A percentile compares a stretch with the other conserved stretches of the same genome.
phyloP scores from a whole-genome alignment of 2,888 invertebrate species.

The Scotopteryx bipunctaria region DNA sequence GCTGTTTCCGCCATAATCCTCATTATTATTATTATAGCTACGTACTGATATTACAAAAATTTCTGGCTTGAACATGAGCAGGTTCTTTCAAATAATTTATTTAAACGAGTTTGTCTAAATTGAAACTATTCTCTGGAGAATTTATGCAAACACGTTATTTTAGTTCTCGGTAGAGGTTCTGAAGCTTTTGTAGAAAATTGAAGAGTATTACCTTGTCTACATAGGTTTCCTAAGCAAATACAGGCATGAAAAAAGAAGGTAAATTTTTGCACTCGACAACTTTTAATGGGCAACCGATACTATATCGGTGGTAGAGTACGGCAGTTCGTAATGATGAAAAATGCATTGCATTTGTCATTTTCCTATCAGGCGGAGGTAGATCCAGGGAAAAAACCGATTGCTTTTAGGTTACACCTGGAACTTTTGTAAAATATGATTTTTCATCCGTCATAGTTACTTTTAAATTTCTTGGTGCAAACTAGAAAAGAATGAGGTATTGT shows the following conservation, averaged over 20 bases:
- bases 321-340: slow-evolving; percentile 4
- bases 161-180: neutral
- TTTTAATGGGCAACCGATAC: no score
- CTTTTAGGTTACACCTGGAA: no score
- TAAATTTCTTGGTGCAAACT: no score
- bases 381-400: neutral
- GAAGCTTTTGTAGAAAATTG: neutral
- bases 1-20: no score
- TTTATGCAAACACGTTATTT: slow-evolving; percentile 7
- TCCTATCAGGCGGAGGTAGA: neutral
- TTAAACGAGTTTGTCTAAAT: slow-evolving; percentile 21
- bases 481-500: no score
- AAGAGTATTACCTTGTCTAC: no score
- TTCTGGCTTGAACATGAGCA: slow-evolving; percentile 7
- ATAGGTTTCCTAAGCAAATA: neutral
- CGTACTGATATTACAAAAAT: neutral
- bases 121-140: slow-evolving; percentile 16
- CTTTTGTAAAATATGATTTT: no score
- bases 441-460: neutral
- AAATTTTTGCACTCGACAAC: no score
- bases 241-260: no score
- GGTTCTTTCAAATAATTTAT: slow-evolving; percentile 33
- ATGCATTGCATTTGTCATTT: slow-evolving; percentile 3
- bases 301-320: neutral
- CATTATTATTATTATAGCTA: neutral